A percentile compares a stretch with the other conserved stretches of the same genome.
Evolutionary conservation across 2,888 invertebrate species (phyloP).

Genomic region (Archaeoteleia sp.): DNA sequence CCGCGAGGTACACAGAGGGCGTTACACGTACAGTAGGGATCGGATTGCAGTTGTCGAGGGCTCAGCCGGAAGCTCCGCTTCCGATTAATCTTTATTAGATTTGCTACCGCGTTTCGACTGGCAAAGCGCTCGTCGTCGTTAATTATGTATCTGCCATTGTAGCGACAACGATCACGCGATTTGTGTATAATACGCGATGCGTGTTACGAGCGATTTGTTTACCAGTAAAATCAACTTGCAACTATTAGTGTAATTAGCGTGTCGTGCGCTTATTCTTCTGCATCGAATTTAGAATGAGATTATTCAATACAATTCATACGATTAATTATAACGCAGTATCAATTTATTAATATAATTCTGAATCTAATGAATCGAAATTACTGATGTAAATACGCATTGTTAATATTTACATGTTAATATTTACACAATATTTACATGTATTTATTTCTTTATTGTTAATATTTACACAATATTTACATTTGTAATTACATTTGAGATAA

Average conservation of each 20-base stretch:
- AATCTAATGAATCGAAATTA: too few relatives aligned
- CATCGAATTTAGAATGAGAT: too few relatives aligned
- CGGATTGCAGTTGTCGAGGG: slow-evolving; percentile 49
- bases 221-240: slow-evolving; percentile 23
- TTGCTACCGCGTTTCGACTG: slow-evolving; percentile 34
- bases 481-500: too few relatives aligned
- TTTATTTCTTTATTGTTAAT: too few relatives aligned
- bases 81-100: slow-evolving; percentile 53
- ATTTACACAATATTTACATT: too few relatives aligned
- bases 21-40: slow-evolving; percentile 39
- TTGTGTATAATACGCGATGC: slow-evolving; percentile 20
- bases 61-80: slow-evolving; percentile 44
- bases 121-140: slow-evolving; percentile 36
- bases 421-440: too few relatives aligned
- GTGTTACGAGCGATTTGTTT: slow-evolving; percentile 40
- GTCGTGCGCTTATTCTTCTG: slow-evolving; percentile 29
- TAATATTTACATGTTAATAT: too few relatives aligned
- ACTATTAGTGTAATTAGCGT: slow-evolving; percentile 39
- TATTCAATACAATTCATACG: too few relatives aligned
- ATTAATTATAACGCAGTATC: too few relatives aligned
- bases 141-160: slow-evolving; percentile 41
- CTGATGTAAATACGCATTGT: too few relatives aligned
- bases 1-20: slow-evolving; percentile 30
- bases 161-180: slow-evolving; percentile 39
- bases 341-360: too few relatives aligned